Percentiles rank a stretch among this genome's conserved stretches.
Evolutionary conservation across 2,797 vertebrate genomes (phyloP).

Genomic region (Heliangelus exortis): DNA sequence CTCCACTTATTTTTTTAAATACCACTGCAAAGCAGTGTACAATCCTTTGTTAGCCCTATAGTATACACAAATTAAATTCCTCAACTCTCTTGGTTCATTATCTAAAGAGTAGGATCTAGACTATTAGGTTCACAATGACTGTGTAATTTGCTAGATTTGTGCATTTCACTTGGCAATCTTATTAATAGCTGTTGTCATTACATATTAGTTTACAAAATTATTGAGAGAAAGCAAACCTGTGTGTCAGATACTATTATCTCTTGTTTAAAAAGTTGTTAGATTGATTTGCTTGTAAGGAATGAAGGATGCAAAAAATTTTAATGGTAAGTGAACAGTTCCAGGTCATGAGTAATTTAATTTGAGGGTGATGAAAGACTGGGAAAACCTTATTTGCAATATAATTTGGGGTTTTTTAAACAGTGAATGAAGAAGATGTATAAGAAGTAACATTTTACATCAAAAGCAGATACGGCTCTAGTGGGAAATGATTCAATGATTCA

Average conservation of each 20-base stretch:
- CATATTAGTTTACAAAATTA: slow-evolving; percentile 5
- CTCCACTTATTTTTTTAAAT: slow-evolving; percentile 27
- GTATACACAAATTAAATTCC: slow-evolving; percentile 52
- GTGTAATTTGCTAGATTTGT: slow-evolving; percentile 60
- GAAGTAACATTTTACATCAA: neutral
- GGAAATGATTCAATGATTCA: neutral
- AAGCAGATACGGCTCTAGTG: neutral
- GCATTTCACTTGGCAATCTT: slow-evolving; percentile 34
- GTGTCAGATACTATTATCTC: neutral
- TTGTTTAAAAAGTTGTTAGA: neutral
- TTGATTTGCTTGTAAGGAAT: neutral
- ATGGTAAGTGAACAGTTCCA: neutral
- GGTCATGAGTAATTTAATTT: slow-evolving; percentile 4
- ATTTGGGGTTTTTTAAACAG: neutral
- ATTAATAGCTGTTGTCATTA: slow-evolving; percentile 20
- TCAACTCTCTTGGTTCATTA: slow-evolving; percentile 59
- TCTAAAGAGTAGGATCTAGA: slow-evolving; percentile 40
- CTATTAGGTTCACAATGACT: slow-evolving; percentile 49
- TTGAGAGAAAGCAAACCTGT: slow-evolving; percentile 13
- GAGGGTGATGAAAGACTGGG: neutral
- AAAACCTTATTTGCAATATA: neutral
- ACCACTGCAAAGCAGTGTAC: neutral
- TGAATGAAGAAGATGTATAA: neutral
- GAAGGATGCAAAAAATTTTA: neutral
- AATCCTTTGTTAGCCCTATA: slow-evolving; percentile 27